These are phyloP conservation scores for Mustelus asterias DNA, from an alignment of 2,113 vertebrate species.

Conservation along the genomic window DNA sequence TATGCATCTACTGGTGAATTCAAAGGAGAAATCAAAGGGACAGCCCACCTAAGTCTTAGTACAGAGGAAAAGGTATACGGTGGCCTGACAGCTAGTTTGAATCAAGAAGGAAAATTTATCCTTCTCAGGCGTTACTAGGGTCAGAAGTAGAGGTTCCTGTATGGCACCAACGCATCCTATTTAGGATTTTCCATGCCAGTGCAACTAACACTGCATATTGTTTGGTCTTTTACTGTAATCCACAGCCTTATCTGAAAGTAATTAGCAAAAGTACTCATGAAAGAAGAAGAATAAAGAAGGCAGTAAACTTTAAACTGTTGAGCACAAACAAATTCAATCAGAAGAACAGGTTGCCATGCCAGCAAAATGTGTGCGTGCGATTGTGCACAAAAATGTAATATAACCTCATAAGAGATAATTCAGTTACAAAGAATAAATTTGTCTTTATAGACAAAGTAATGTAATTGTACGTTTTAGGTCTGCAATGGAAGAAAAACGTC, in stretches of 20 bases:
- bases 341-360: not conserved
- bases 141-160: not conserved
- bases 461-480: constrained; percentile 10
- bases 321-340: not conserved
- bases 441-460: not conserved
- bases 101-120: too few relatives aligned
- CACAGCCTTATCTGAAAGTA: not conserved
- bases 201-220: not conserved
- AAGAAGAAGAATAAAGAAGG: not conserved
- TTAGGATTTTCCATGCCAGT: not conserved
- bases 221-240: constrained; percentile 20
- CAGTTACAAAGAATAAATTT: not conserved
- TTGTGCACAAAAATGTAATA: not conserved
- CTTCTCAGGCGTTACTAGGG: not conserved
- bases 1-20: too few relatives aligned
- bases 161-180: not conserved
- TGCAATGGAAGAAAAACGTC: not conserved
- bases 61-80: too few relatives aligned
- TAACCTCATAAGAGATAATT: not conserved
- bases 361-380: not conserved
- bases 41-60: too few relatives aligned
- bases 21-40: too few relatives aligned
- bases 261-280: not conserved
- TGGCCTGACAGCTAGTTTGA: too few relatives aligned
- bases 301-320: constrained; percentile 4